phyloP scores from a whole-genome alignment of 35 echinoderm and acorn worm species.

The Stichopus chloronotus region DNA sequence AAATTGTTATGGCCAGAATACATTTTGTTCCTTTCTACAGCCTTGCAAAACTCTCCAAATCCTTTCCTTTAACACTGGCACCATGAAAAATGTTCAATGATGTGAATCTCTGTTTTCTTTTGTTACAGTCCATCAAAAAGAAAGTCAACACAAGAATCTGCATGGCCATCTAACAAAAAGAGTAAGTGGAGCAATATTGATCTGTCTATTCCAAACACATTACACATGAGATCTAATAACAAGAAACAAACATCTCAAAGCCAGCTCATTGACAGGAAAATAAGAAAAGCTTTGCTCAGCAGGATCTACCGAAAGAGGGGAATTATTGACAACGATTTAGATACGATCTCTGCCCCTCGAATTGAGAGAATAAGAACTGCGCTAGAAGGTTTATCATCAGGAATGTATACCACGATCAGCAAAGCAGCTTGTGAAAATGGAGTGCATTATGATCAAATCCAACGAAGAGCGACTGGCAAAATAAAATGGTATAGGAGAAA shows the following conservation, averaged over 20 bases:
- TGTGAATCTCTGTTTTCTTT: background rate
- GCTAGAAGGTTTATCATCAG: background rate
- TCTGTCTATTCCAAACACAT: background rate
- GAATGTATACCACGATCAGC: background rate
- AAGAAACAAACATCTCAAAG: constrained; percentile 2
- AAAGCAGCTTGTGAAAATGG: background rate
- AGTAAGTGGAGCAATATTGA: background rate
- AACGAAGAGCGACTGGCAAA: constrained; percentile 3
- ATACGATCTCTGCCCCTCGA: background rate
- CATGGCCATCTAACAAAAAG: background rate
- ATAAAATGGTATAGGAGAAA: constrained; percentile 5
- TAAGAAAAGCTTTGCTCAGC: background rate
- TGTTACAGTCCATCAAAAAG: background rate
- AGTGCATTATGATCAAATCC: constrained; percentile 37
- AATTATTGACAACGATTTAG: background rate
- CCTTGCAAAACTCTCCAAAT: too few relatives aligned
- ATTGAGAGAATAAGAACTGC: constrained; percentile 16
- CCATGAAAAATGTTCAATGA: too few relatives aligned
- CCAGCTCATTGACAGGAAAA: background rate
- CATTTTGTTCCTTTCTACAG: too few relatives aligned
- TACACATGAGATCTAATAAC: background rate
- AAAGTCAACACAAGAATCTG: background rate
- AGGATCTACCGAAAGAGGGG: background rate
- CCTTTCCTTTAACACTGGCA: too few relatives aligned
- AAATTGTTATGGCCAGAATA: too few relatives aligned